These are phyloP conservation scores for Incurvaria masculella DNA, from an alignment of 2,888 invertebrate species.

Conservation along the genomic window DNA sequence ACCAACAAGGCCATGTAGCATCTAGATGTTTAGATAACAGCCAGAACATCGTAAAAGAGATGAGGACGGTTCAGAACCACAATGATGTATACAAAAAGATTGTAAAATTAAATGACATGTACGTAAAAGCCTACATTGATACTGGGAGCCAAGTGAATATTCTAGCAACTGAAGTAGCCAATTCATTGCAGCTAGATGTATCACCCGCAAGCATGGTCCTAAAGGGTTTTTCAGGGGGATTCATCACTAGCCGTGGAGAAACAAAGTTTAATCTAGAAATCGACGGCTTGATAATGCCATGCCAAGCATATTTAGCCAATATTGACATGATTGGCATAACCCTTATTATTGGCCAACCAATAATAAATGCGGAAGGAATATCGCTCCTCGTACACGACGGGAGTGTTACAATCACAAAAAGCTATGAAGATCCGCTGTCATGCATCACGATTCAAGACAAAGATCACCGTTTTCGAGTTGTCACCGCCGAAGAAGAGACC, in stretches of 20 bases:
- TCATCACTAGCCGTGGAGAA: conserved; percentile 10
- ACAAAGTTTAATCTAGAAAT: conserved; percentile 15
- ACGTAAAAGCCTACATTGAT: conserved; percentile 1
- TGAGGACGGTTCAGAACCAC: conserved; percentile 13
- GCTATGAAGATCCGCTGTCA: background rate
- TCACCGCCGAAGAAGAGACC: conserved; percentile 9
- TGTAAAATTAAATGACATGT: background rate
- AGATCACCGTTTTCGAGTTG: conserved; percentile 8
- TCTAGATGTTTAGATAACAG: conserved; percentile 4
- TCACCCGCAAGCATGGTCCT: background rate
- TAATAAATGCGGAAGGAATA: too few species aligned
- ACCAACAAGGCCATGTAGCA: conserved; percentile 14
- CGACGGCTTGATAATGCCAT: conserved; percentile 1
- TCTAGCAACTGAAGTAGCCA: background rate
- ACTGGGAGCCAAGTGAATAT: conserved; percentile 1
- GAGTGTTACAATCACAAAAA: too few species aligned
- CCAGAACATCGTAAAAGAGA: conserved; percentile 8
- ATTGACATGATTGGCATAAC: conserved; percentile 7
- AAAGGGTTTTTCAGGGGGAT: conserved; percentile 14
- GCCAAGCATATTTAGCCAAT: background rate
- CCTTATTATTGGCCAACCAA: too few species aligned
- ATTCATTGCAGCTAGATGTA: background rate
- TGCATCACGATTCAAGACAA: conserved; percentile 8
- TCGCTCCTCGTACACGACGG: too few species aligned
- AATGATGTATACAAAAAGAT: background rate